A percentile compares a stretch with the other conserved stretches of the same genome.
Evolutionary conservation across 1,140 invertebrate genomes (phyloP).

Genomic region (Penaeus chinensis): DNA sequence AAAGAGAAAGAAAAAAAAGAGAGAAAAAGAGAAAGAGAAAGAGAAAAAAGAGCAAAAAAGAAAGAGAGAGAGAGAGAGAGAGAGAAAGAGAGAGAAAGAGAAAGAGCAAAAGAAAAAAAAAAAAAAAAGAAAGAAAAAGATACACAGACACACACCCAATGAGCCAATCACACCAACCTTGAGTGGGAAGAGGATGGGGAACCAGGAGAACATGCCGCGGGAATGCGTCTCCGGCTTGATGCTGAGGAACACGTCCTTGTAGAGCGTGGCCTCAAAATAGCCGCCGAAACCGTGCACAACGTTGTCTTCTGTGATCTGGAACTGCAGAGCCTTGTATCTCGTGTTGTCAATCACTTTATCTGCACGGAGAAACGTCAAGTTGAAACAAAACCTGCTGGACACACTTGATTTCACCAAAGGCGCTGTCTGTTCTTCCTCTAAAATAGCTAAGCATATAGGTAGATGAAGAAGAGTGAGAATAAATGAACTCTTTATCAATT

Average conservation of each 20-base stretch:
- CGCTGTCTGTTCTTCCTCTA: neutral
- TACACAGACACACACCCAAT: neutral
- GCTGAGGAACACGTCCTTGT: constrained; percentile 86
- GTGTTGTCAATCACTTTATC: constrained; percentile 79
- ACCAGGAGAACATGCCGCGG: constrained; percentile 95
- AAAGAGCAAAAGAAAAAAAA: neutral
- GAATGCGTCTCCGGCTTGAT: constrained; percentile 91
- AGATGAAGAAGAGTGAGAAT: neutral
- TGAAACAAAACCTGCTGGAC: too few species aligned
- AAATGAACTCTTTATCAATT: neutral
- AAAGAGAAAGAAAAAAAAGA: too few species aligned
- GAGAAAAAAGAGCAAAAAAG: too few species aligned
- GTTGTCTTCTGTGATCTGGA: constrained; percentile 79
- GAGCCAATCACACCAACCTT: constrained; percentile 72
- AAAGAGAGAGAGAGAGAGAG: too few species aligned
- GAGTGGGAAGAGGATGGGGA: constrained; percentile 94
- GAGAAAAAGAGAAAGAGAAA: too few species aligned
- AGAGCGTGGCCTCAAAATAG: constrained; percentile 92
- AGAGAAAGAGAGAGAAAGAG: neutral
- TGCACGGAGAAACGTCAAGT: constrained; percentile 67
- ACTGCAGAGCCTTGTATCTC: constrained; percentile 78
- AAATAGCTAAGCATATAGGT: neutral
- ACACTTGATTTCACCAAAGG: neutral
- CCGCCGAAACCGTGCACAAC: constrained; percentile 94
- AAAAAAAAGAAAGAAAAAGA: neutral